Evolutionary conservation across 1,140 invertebrate species (phyloP).

Genomic region (Nymphalis io): DNA sequence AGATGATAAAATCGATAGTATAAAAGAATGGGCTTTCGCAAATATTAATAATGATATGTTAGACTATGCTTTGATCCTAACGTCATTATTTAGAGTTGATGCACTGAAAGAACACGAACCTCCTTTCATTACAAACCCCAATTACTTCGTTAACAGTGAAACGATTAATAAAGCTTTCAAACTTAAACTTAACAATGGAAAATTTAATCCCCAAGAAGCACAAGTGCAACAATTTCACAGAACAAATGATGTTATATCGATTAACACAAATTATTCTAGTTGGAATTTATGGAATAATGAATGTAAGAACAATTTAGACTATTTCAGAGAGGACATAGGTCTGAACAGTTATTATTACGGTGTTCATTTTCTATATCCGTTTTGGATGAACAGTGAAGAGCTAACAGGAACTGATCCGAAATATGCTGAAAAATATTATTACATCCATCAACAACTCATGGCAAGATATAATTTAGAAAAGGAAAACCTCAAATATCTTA

Average conservation of each 20-base stretch:
- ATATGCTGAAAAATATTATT: slow-evolving; percentile 83
- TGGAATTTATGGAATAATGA: slow-evolving; percentile 77
- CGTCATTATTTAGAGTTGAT: slow-evolving; percentile 47
- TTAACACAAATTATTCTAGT: slow-evolving; percentile 81
- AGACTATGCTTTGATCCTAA: slow-evolving; percentile 53
- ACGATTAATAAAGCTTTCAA: slow-evolving; percentile 60
- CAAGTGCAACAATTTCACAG: slow-evolving; percentile 54
- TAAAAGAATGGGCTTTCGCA: slow-evolving; percentile 49
- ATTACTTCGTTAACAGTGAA: slow-evolving; percentile 67
- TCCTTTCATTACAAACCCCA: slow-evolving; percentile 62
- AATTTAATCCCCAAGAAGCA: slow-evolving; percentile 48
- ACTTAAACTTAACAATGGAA: slow-evolving; percentile 52
- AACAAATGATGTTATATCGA: slow-evolving; percentile 48
- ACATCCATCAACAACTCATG: slow-evolving; percentile 82
- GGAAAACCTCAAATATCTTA: slow-evolving; percentile 56
- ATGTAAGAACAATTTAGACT: slow-evolving; percentile 84
- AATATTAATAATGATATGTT: slow-evolving; percentile 62
- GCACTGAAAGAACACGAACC: slow-evolving; percentile 45
- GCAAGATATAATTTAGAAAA: slow-evolving; percentile 86
- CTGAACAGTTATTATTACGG: slow-evolving; percentile 88
- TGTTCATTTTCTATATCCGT: slow-evolving; percentile 84
- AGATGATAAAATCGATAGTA: slow-evolving; percentile 38
- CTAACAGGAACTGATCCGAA: slow-evolving; percentile 80
- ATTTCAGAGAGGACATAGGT: slow-evolving; percentile 87
- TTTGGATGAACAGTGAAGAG: slow-evolving; percentile 83